Percentiles rank a stretch among this genome's conserved stretches.
phyloP scores from a whole-genome alignment of 2,888 invertebrate species.

The Spodoptera littoralis region DNA sequence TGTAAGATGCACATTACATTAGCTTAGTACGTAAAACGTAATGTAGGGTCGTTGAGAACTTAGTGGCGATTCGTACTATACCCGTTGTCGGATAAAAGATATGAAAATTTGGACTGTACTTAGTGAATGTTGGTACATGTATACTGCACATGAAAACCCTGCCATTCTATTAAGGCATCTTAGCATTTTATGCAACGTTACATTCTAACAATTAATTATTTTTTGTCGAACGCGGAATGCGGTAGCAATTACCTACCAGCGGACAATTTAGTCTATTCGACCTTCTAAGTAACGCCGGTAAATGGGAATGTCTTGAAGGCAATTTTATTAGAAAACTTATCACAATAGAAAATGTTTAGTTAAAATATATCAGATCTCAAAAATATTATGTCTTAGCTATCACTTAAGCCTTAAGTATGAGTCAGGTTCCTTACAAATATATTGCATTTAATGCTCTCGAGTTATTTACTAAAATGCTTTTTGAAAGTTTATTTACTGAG shows the following conservation, averaged over 20 bases:
- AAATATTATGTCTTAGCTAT: constrained; percentile 7
- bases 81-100: constrained; percentile 11
- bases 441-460: constrained; percentile 36
- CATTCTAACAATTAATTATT: constrained; percentile 39
- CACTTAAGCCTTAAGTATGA: constrained; percentile 19
- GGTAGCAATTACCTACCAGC: constrained; percentile 23
- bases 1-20: constrained; percentile 57
- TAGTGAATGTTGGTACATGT: constrained; percentile 9
- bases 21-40: constrained; percentile 58
- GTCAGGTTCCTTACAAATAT: constrained; percentile 29
- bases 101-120: constrained; percentile 6
- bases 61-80: constrained; percentile 18
- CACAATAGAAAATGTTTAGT: constrained; percentile 7
- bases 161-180: constrained; percentile 7
- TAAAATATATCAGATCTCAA: constrained; percentile 1
- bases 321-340: constrained; percentile 5
- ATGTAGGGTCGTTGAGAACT: constrained; percentile 31
- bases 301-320: constrained; percentile 27
- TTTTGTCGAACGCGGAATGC: constrained; percentile 48
- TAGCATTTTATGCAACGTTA: constrained; percentile 15
- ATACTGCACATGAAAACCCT: constrained; percentile 22
- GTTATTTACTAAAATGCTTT: constrained; percentile 13
- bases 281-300: constrained; percentile 34
- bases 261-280: constrained; percentile 33
- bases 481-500: constrained; percentile 19